Evolutionary conservation across 2,888 invertebrate genomes (phyloP).

Genomic region (Orthonychiurus folsomi): DNA sequence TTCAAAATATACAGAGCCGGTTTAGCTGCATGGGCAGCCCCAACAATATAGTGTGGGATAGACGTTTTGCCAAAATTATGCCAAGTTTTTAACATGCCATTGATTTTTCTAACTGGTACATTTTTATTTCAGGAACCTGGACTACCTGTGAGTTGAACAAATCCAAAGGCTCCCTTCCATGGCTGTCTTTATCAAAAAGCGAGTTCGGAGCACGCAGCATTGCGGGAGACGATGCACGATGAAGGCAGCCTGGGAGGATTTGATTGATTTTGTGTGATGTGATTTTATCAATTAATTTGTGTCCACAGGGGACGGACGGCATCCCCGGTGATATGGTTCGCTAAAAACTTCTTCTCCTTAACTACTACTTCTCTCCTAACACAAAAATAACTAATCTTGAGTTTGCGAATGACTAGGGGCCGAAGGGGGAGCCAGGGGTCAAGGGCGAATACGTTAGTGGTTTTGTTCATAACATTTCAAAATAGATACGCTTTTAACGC

Average conservation of each 20-base stretch:
- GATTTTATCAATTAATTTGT: neutral
- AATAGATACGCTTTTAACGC: no score
- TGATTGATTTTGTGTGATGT: conserved; percentile 1
- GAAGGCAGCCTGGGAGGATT: no score
- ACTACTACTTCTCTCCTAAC: neutral
- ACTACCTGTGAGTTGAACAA: conserved; percentile 59
- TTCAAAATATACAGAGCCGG: no score
- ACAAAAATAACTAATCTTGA: conserved; percentile 7
- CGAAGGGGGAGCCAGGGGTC: conserved; percentile 76
- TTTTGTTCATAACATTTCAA: no score
- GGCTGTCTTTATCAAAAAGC: neutral
- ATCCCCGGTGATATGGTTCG: conserved; percentile 82
- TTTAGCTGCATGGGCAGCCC: no score
- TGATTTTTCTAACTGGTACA: conserved; percentile 1
- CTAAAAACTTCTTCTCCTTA: conserved; percentile 17
- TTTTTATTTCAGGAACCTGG: conserved; percentile 52
- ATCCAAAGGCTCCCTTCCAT: neutral
- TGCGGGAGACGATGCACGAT: no score
- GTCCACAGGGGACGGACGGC: conserved; percentile 75
- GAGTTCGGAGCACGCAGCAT: no score
- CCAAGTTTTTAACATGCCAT: neutral
- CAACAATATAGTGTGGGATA: no score
- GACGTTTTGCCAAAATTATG: neutral
- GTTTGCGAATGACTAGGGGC: conserved; percentile 23
- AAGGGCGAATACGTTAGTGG: conserved; percentile 71